A percentile compares a stretch with the other conserved stretches of the same genome.
phyloP scores from a whole-genome alignment of 2,888 invertebrate genomes.

The Coronaproctus castanopsis region DNA sequence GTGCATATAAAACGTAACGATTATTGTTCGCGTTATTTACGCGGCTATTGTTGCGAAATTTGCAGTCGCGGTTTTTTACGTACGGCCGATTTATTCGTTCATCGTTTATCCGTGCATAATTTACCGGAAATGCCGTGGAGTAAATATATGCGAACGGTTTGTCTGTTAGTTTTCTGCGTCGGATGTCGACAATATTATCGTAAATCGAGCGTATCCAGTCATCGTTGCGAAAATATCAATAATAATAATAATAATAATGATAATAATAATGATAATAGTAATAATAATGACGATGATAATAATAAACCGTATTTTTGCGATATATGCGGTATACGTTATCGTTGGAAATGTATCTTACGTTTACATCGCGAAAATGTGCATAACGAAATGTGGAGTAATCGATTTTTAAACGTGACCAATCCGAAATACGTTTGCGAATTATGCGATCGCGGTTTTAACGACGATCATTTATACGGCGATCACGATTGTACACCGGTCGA shows the following conservation, averaged over 20 bases:
- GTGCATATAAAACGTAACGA: background rate
- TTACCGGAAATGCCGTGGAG: slow-evolving; percentile 1
- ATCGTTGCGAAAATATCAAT: background rate
- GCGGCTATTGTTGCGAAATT: slow-evolving; percentile 6
- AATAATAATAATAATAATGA: background rate
- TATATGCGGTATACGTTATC: background rate
- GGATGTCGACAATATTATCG: background rate
- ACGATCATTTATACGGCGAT: background rate
- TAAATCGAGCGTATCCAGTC: background rate
- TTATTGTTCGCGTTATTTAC: background rate
- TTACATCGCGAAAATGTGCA: slow-evolving; percentile 1
- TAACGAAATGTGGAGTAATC: background rate
- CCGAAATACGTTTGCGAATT: background rate
- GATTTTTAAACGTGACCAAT: background rate
- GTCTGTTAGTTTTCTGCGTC: background rate
- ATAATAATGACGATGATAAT: background rate
- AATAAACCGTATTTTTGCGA: slow-evolving; percentile 3
- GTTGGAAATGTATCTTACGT: slow-evolving; percentile 6
- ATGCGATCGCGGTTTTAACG: background rate
- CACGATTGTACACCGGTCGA: background rate
- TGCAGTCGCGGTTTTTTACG: background rate
- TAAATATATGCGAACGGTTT: background rate
- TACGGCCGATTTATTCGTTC: slow-evolving; percentile 1
- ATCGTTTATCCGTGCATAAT: background rate
- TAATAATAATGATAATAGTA: background rate